phyloP scores from a whole-genome alignment of 2,888 invertebrate species.

The Chloroclystis v-ata region DNA sequence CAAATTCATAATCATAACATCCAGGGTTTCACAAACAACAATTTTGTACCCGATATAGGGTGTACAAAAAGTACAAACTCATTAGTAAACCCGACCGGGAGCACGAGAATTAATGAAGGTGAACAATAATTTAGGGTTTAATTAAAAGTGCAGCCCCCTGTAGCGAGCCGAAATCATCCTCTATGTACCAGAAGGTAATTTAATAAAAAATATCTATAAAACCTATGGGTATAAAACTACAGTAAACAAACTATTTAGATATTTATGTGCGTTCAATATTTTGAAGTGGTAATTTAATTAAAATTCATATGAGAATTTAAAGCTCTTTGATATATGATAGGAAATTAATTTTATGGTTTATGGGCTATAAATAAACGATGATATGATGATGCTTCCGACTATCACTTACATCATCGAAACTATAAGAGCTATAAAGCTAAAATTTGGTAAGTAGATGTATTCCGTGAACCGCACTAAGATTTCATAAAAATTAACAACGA shows the following conservation, averaged over 20 bases:
- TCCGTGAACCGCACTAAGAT: too few species aligned
- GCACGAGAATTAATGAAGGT: slow-evolving; percentile 76
- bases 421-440: too few species aligned
- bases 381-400: neutral
- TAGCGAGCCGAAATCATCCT: slow-evolving; percentile 49
- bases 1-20: slow-evolving; percentile 14
- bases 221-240: slow-evolving; percentile 13
- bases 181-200: slow-evolving; percentile 66
- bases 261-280: slow-evolving; percentile 20
- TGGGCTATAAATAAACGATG: neutral
- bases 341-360: slow-evolving; percentile 11
- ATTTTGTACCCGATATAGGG: slow-evolving; percentile 38
- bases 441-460: too few species aligned
- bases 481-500: too few species aligned
- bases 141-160: slow-evolving; percentile 75
- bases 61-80: slow-evolving; percentile 73
- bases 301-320: slow-evolving; percentile 7
- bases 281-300: slow-evolving; percentile 24
- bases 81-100: slow-evolving; percentile 71
- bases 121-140: slow-evolving; percentile 78
- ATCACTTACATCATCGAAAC: neutral
- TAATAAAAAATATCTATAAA: slow-evolving; percentile 58
- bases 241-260: slow-evolving; percentile 6
- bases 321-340: slow-evolving; percentile 14
- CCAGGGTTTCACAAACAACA: slow-evolving; percentile 25